Evolutionary conservation across 2,888 invertebrate genomes (phyloP).

Genomic region (Cephus runcator): DNA sequence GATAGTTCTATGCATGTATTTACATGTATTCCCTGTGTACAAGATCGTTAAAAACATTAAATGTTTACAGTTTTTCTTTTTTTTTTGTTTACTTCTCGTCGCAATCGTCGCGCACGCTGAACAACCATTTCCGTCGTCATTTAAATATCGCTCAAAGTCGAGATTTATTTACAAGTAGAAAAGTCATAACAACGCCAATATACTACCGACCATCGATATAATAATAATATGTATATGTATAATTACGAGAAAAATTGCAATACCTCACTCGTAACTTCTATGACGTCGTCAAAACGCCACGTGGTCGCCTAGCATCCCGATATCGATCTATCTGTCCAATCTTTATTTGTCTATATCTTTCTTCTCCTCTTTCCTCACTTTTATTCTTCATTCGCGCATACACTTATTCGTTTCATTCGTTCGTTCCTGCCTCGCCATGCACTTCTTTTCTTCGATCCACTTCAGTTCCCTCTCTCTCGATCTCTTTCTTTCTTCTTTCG

Average conservation of each 20-base stretch:
- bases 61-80: constrained; percentile 54
- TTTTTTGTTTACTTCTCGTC: background rate
- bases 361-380: background rate
- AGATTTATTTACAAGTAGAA: constrained; percentile 26
- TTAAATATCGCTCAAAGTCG: constrained; percentile 11
- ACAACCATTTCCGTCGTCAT: background rate
- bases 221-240: constrained; percentile 36
- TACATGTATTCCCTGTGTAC: constrained; percentile 62
- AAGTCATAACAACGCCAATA: constrained; percentile 32
- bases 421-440: too few relatives aligned
- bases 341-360: background rate
- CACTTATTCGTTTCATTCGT: too few relatives aligned
- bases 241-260: constrained; percentile 42
- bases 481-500: constrained; percentile 2
- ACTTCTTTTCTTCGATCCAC: too few relatives aligned
- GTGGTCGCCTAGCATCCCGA: background rate
- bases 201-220: constrained; percentile 36
- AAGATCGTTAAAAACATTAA: constrained; percentile 63
- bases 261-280: background rate
- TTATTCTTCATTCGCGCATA: background rate
- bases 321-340: background rate
- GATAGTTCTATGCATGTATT: constrained; percentile 61
- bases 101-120: background rate
- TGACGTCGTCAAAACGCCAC: background rate
- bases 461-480: background rate